Evolutionary conservation across 2,888 invertebrate genomes (phyloP).

Genomic region (Lacanobia oleracea): DNA sequence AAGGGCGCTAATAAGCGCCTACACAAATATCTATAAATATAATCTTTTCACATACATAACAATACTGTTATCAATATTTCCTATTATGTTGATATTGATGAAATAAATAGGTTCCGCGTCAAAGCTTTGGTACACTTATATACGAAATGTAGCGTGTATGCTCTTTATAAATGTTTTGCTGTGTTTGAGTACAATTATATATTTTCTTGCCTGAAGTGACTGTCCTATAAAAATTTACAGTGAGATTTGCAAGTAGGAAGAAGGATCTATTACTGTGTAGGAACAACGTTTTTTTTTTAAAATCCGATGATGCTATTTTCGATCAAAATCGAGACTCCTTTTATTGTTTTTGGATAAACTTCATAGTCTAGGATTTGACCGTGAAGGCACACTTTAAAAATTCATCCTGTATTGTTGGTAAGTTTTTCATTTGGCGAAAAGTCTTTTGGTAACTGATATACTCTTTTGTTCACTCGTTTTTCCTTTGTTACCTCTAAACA

Average conservation of each 20-base stretch:
- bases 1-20: background rate
- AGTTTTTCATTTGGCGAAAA: background rate
- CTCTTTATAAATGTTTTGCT: too few relatives aligned
- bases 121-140: background rate
- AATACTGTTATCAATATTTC: background rate
- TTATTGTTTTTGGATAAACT: too few relatives aligned
- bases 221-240: background rate
- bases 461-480: background rate
- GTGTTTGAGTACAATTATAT: background rate
- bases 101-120: background rate
- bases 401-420: too few relatives aligned
- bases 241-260: background rate
- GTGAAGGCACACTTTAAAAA: too few relatives aligned
- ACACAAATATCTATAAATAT: constrained; percentile 7
- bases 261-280: too few relatives aligned
- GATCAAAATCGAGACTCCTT: too few relatives aligned
- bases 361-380: too few relatives aligned
- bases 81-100: background rate
- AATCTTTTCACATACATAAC: background rate
- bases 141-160: background rate
- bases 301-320: too few relatives aligned
- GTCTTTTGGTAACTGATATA: background rate
- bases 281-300: too few relatives aligned
- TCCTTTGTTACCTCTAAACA: background rate
- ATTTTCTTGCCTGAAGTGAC: background rate